Evolutionary conservation across 2,797 vertebrate species (phyloP), one percentile per base, ranked within the genome.

Genomic region (Borostomias antarcticus): DNA sequence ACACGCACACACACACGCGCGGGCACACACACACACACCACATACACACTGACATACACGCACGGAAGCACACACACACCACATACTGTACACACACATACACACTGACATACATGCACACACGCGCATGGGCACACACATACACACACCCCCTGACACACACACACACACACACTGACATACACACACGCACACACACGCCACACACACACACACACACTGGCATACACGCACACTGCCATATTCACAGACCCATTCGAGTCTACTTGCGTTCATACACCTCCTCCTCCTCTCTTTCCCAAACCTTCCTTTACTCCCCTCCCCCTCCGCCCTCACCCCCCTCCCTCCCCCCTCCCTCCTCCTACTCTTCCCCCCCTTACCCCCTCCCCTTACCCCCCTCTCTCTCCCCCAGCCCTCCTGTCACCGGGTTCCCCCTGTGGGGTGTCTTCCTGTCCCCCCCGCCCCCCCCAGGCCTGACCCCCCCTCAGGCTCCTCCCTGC

Each of bases 401-500:
- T 17, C 15, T 45, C 40, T 45, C 56, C 56, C 19, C 21, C 48
- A 3, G 10, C 21, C 23, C 48, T 23, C 57, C 32, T 5, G 9
- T 30, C 25, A 30, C 15, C 35, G 15, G n/a, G 32, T 11, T 35
- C 21, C 21, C 33, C 1, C n/a, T 11, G 23, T 54, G 52, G 26
- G 25, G 28, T 54, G 52, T n/a, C 30, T 32, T 37, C 51, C 51
- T 54, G 23, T 30, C 15, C 11, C 25, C 51, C 11, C 51, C 11
- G 5, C 91, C 85, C 72, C 92, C 90, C 92, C 90, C 92, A 91
- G 93, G 93, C 94, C 93, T 92, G 90, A 85, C 82, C 93, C 94
- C 96, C 84, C 89, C n/a, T n/a, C 92, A 95, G 96, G 95, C 94
- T 92, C 95, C 91, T 91, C 95, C 94, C 95, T 95, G 94, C 94